Evolutionary conservation across 1,140 invertebrate genomes (phyloP).

Genomic region (Caenorhabditis remanei): DNA sequence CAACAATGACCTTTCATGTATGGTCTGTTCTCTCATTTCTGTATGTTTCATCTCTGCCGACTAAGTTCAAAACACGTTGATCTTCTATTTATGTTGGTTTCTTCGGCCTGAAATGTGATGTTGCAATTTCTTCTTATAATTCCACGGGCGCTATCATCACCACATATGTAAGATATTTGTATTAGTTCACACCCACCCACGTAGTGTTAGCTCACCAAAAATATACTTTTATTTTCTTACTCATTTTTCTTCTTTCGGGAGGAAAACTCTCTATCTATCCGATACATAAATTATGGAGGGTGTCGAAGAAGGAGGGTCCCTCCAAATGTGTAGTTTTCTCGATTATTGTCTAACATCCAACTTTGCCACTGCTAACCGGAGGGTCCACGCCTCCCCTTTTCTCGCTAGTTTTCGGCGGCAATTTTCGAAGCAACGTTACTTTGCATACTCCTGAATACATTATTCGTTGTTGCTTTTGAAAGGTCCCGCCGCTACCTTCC

Average conservation of each 20-base stretch:
- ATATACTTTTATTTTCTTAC: neutral
- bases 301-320: conserved; percentile 26
- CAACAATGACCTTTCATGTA: neutral
- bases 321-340: conserved; percentile 45
- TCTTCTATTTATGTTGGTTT: neutral
- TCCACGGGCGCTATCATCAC: neutral
- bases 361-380: neutral
- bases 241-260: neutral
- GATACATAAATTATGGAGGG: conserved; percentile 39
- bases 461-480: conserved; percentile 22
- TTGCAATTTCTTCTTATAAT: neutral
- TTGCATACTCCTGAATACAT: conserved; percentile 48
- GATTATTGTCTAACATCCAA: conserved; percentile 42
- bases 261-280: neutral
- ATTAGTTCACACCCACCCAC: neutral
- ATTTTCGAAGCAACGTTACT: conserved; percentile 53
- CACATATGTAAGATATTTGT: neutral
- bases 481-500: conserved; percentile 2
- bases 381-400: neutral
- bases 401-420: conserved; percentile 3
- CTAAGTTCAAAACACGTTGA: neutral
- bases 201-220: neutral
- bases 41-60: neutral
- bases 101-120: neutral
- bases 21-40: neutral